Evolutionary conservation across 2,888 invertebrate species (phyloP), one percentile per base, ranked within the genome.

Genomic region (Volucella zonaria): DNA sequence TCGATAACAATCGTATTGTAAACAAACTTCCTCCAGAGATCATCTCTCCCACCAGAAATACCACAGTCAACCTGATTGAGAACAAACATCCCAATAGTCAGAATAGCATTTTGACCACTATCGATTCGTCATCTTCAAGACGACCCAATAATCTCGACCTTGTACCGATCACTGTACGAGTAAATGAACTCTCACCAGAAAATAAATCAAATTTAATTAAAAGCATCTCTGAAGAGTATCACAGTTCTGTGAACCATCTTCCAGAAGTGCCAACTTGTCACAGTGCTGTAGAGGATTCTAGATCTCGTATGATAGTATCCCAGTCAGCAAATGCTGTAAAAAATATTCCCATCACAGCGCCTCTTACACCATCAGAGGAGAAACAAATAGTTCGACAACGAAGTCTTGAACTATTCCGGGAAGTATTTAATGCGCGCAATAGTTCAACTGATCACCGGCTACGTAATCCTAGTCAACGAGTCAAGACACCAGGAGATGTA

Each of bases 401-500:
- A 76, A 96, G 96, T 0, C 91, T 96, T 43, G 96, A 96, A 88
- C 95, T 95, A 64, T 96, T 96, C 67, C 94, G 94, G 73, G 95
- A 96, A 88, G 94, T 96, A 3, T 96, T 96, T 88, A 94, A 95
- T 10, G 94, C 94, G 0, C 91, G 91, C 43, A 94, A 94, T 0
- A 95, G 95, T 88, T 89, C 94, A n/a, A 93, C 93, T 3, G 91
- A 91, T 47, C 75, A 85, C 3, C 93, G 94, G 70, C 89, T 96
- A 62, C 94, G 95, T 86, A 95, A 96, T 91, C 95, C 96, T 0
- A 95, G 95, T 18, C 95, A 95, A 59, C 93, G 96, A 62, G 95
- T 96, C 0, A 96, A 96, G 89, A 96, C 96, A 0, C 96, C 96
- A 0, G 96, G 96, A 0, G 96, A 96, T 90, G 93, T 96, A 38